Evolutionary conservation across 92 coral and sea anemone genomes (phyloP), one percentile per base, ranked within the genome.

Genomic region (Palythoa heliodiscus): DNA sequence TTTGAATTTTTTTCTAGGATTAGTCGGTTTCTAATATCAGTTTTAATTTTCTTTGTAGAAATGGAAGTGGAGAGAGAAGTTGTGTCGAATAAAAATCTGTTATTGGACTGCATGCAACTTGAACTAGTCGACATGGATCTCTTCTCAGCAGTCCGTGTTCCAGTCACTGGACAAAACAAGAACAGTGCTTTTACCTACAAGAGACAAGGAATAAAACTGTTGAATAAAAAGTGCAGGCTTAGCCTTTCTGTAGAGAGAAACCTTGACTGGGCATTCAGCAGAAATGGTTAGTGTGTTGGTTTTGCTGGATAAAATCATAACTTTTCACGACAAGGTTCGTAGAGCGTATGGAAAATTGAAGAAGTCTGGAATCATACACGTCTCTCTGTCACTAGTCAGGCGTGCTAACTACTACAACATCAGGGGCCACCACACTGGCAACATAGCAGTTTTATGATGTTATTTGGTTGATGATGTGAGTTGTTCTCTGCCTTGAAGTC

Each of bases 241-340:
- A 93, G 87, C 82, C 87, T 97, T 19, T 91, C 92, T 73, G 92
- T 97, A 23, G 98, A 94, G 70, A 95, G 99, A 20, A 97, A 97
- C 89, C 90, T 97, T 83, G 99, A 97, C 86, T 93, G 99, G 99
- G 95, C 99, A 24, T 80, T 92, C 52, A 97, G 95, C 85, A 92
- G 98, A 79, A 95, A 98, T 54, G 98, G 98, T 95, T 86, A 17
- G 86, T 64, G 67, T 58, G 14, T 29, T 7, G 12, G 35, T 8
- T 9, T 17, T n/a, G 9, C 19, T 63, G 10, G 20, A 7, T 19
- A 63, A 19, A 43, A 43, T 43, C 50, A 43, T 43, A 43, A 43
- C 50, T 43, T 43, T 43, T 8, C 50, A 43, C 50, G 0, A 43
- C 50, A 43, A 43, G 50, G 50, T 43, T 43, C 50, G 50, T 43